Evolutionary conservation across 2,888 invertebrate genomes (phyloP).

Genomic region (Megalurothrips usitatus): DNA sequence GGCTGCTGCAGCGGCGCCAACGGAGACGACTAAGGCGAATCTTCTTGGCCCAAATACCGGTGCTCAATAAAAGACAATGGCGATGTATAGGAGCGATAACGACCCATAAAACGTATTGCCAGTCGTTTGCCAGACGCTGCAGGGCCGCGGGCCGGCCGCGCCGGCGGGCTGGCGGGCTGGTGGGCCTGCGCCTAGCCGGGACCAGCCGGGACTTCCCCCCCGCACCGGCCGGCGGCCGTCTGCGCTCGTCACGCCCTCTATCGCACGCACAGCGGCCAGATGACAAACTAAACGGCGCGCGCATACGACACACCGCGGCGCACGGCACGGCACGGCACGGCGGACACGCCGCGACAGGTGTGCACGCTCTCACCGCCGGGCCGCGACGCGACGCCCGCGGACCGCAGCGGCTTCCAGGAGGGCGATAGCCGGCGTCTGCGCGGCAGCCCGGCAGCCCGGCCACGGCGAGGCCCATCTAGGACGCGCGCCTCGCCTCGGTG

Average conservation of each 20-base stretch:
- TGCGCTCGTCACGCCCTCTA: not conserved
- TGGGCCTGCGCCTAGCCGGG: not conserved
- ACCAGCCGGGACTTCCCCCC: not conserved
- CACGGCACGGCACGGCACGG: not conserved
- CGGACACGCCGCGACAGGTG: not conserved
- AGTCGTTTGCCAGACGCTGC: not conserved
- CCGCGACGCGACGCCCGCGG: too few relatives aligned
- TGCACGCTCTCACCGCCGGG: not conserved
- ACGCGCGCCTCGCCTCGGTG: not conserved
- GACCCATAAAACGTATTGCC: conserved; percentile 23
- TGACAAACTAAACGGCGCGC: not conserved
- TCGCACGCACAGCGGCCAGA: not conserved
- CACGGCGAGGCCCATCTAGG: not conserved
- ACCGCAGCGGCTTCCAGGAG: too few relatives aligned
- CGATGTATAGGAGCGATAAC: conserved; percentile 22
- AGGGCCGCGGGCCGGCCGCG: not conserved
- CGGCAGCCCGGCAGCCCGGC: not conserved
- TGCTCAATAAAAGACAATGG: conserved; percentile 23
- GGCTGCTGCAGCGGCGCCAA: too few relatives aligned
- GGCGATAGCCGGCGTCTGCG: too few relatives aligned
- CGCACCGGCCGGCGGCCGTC: not conserved
- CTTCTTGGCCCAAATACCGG: conserved; percentile 3
- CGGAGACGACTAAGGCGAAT: too few relatives aligned
- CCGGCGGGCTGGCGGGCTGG: not conserved
- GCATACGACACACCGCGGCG: not conserved